Conservation (phyloP, 2,113 vertebrate species). For the Myodes glareolus region DNA sequence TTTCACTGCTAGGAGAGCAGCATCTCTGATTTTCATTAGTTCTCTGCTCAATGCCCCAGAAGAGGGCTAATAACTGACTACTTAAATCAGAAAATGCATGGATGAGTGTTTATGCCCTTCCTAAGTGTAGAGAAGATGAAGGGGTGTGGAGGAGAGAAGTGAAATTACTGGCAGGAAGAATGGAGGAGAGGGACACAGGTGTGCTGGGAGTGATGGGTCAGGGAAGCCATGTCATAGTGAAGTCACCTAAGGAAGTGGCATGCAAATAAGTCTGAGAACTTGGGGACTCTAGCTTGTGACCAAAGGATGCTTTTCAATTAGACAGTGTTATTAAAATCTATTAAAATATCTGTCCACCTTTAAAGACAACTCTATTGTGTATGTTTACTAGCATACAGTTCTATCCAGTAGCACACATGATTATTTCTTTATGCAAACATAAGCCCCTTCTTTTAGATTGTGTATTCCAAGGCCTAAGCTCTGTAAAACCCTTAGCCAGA, state of each 20-base stretch:
- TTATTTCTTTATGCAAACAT: neutral
- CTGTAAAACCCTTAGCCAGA: neutral
- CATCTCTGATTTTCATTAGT: neutral
- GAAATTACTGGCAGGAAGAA: neutral
- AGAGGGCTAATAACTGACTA: neutral
- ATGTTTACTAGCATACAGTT: neutral
- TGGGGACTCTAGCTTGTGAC: neutral
- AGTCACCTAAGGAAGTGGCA: neutral
- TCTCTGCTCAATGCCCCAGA: neutral
- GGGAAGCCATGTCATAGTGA: neutral
- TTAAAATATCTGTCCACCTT: neutral
- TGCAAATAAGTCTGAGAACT: neutral
- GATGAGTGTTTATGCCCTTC: neutral
- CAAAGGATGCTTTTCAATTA: neutral
- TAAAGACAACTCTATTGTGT: neutral
- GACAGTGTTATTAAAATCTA: neutral
- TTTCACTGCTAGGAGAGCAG: neutral
- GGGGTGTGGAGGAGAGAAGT: neutral
- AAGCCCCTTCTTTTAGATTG: neutral
- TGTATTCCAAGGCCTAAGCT: neutral
- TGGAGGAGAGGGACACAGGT: neutral
- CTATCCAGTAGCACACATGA: neutral
- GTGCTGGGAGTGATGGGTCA: neutral
- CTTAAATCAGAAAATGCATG: neutral
- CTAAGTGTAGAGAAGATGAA: fast-evolving